Evolutionary conservation across 1,140 invertebrate genomes (phyloP).

Genomic region (Drosophila sproati): DNA sequence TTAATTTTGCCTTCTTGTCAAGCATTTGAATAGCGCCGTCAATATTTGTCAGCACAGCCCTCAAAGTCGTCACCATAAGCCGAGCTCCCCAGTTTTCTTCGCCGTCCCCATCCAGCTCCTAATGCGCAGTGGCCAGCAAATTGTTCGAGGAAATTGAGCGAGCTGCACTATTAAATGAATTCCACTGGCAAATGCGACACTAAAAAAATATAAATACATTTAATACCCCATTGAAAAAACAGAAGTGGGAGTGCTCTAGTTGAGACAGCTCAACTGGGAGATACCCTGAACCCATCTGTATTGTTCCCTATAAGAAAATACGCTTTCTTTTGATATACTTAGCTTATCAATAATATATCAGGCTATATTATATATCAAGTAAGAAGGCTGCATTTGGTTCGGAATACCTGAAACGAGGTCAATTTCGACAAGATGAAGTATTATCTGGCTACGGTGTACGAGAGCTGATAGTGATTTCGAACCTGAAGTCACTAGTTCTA

Average conservation of each 20-base stretch:
- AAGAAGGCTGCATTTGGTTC: no score
- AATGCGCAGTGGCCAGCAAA: conserved; percentile 63
- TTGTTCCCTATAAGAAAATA: no score
- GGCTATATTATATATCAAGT: conserved; percentile 23
- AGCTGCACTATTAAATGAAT: conserved; percentile 66
- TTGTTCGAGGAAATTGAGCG: conserved; percentile 76
- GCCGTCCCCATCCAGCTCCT: neutral
- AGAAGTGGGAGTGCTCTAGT: neutral
- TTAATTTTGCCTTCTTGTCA: conserved; percentile 31
- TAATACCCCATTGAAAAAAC: conserved; percentile 24
- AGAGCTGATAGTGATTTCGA: no score
- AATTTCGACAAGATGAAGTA: no score
- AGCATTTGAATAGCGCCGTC: conserved; percentile 63
- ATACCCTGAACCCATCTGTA: no score
- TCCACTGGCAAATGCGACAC: conserved; percentile 35
- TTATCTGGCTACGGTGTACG: no score
- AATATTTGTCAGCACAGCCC: conserved; percentile 66
- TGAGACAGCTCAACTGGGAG: no score
- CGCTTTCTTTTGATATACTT: no score
- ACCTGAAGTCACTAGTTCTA: no score
- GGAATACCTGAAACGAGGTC: no score
- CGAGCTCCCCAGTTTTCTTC: neutral
- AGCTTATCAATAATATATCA: neutral
- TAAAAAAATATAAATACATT: conserved; percentile 48
- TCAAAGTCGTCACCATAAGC: conserved; percentile 33